Evolutionary conservation across 2,888 invertebrate genomes (phyloP), one percentile per base, ranked within the genome.

Genomic region (Lasioglossum lativentre): DNA sequence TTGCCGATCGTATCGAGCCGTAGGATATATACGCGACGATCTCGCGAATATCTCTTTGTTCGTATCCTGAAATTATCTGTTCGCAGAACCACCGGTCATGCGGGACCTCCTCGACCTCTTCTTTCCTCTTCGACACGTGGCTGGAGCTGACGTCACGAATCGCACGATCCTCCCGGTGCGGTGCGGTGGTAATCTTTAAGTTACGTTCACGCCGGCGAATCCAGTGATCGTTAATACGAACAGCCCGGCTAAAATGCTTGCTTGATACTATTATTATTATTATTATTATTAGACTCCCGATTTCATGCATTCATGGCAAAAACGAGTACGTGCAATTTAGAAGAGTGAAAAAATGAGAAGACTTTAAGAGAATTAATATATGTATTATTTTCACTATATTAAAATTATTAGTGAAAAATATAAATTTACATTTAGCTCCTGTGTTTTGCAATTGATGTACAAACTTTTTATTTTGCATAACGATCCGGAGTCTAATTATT

Each of bases 111-210:
- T 76, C 86, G 87, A 88, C 84, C 86, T 91, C 83, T 85, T 78
- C 81, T 82, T 90, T 82, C 85, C 84, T 87, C 85, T 83, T 90
- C 76, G 90, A 92, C 92, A 90, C 91, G 90, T 92, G 92, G 88
- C 86, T 84, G 78, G 40, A 56, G 34, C 76, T 90, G 90, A 92
- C 92, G 91, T 92, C 90, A 92, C 91, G 88, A 88, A 78, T 91
- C 86, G 83, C 83, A 89, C 86, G 90, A 91, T 91, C 86, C 88
- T 71, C 16, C 63, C 86, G 68, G 66, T 23, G 3, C 52, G 23
- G 66, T 52, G 1, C 52, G 23, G 66, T 75, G 82, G 77, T 85
- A 86, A 86, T 85, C 80, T 76, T 72, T 83, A 80, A 86, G 80
- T 83, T 80, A 70, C 82, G 75, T 77, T 86, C 88, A 75, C 75